Conservation (phyloP, 2,888 invertebrate species). For the Eudemis profundana region DNA sequence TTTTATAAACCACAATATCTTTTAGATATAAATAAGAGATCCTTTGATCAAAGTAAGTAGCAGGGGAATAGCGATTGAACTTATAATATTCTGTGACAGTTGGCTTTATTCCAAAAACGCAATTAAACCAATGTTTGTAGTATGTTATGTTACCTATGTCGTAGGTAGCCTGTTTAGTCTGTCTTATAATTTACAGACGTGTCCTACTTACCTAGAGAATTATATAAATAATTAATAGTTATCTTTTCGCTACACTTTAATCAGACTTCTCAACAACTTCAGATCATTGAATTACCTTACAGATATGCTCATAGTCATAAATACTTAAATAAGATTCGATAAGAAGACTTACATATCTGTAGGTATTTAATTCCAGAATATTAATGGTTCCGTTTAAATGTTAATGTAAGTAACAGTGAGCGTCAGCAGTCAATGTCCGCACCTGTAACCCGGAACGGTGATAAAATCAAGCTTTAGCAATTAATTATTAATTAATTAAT, state of each 20-base stretch:
- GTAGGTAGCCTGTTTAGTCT: conserved; percentile 8
- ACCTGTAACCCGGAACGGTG: too few relatives aligned
- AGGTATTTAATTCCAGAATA: too few relatives aligned
- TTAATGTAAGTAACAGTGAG: too few relatives aligned
- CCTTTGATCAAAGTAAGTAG: conserved; percentile 8
- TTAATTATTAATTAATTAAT: too few relatives aligned
- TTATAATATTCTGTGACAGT: conserved; percentile 12
- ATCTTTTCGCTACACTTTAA: too few relatives aligned
- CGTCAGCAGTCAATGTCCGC: too few relatives aligned
- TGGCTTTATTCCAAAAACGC: conserved; percentile 25
- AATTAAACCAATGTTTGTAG: conserved; percentile 4
- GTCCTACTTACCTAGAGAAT: background rate
- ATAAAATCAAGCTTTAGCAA: too few relatives aligned
- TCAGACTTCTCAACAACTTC: background rate
- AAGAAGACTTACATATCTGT: too few relatives aligned
- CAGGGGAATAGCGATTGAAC: background rate
- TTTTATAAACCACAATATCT: background rate
- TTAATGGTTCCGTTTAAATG: too few relatives aligned
- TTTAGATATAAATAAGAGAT: background rate
- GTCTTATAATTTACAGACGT: background rate
- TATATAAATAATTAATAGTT: too few relatives aligned
- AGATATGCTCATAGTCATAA: too few relatives aligned
- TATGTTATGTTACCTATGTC: background rate
- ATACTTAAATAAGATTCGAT: too few relatives aligned
- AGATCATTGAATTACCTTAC: background rate